Conservation (phyloP, 2,888 invertebrate species). For the Spisula solida region DNA sequence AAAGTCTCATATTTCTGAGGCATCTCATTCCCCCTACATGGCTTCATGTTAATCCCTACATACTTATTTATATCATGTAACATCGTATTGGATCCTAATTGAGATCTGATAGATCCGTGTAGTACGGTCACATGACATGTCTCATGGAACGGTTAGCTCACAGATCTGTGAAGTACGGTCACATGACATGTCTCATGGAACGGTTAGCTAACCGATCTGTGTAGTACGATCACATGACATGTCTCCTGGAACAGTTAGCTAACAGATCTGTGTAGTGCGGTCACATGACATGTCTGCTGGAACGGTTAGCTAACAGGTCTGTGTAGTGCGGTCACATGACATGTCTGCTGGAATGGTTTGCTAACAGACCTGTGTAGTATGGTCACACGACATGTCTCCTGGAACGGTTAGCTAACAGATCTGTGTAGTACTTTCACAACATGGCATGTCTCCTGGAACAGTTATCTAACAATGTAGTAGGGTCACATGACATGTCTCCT, state of each 20-base stretch:
- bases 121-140: background rate
- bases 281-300: background rate
- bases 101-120: background rate
- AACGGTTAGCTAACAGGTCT: background rate
- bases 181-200: background rate
- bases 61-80: background rate
- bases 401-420: too few species aligned
- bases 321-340: too few species aligned
- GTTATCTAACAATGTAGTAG: too few species aligned
- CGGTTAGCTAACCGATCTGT: background rate
- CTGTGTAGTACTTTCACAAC: too few species aligned
- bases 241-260: background rate
- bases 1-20: too few species aligned
- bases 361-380: too few species aligned
- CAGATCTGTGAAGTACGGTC: background rate
- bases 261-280: background rate
- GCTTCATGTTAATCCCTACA: background rate
- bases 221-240: background rate
- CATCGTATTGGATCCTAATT: conserved; percentile 1
- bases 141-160: background rate
- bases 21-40: too few species aligned
- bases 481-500: too few species aligned
- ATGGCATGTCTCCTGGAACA: too few species aligned
- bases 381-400: too few species aligned
- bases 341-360: too few species aligned